Base-by-base conservation (phyloP, 2,797 vertebrate genomes). In the Taeniopygia guttata region DNA sequence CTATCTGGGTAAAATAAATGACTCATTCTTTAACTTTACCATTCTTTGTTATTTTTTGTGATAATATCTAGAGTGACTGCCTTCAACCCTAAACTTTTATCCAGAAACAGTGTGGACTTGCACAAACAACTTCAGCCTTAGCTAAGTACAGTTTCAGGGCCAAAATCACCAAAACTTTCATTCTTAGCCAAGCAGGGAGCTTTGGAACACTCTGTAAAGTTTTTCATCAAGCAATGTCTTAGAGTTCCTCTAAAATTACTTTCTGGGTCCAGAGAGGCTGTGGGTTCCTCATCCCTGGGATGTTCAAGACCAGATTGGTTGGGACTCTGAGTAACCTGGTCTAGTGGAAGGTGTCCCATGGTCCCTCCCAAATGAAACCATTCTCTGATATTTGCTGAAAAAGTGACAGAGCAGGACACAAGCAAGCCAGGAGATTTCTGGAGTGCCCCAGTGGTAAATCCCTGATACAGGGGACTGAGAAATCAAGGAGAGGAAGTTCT, bases 1-100 rank as follows among this genome's bases (percentile, higher is more conserved):
- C 95, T 94, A 92, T 87, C 94, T 84, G 69, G 93, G 90, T 96
- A 84, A 97, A 97, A 96, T 87, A 96, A 93, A 96, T 77, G 78
- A 94, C 26, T 79, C 93, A 93, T 92, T 96, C 94, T 93, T 81
- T 79, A 96, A 90, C 78, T 87, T 72, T 55, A 58, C 43, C n/a
- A n/a, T 85, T 58, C 73, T 84, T 84, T 95, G 84, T 52, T 89
- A 81, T 36, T 95, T 93, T 76, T 43, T 29, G 70, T 91, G 54
- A 90, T 95, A 32, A 38, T 94, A 84, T 94, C 93, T 88, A 10
- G 16, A 58, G 10, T n/a, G 27, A 75, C 54, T 75, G 56, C 43
- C 63, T 92, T 85, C 81, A 94, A 29, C n/a, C 6, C 43, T 56
- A 76, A 92, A 88, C 45, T 75, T 91, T 81, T 69, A n/a, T 83